Evolutionary conservation across 2,113 vertebrate species (phyloP), one percentile per base, ranked within the genome.

Genomic region (Zosterops hypoxanthus): DNA sequence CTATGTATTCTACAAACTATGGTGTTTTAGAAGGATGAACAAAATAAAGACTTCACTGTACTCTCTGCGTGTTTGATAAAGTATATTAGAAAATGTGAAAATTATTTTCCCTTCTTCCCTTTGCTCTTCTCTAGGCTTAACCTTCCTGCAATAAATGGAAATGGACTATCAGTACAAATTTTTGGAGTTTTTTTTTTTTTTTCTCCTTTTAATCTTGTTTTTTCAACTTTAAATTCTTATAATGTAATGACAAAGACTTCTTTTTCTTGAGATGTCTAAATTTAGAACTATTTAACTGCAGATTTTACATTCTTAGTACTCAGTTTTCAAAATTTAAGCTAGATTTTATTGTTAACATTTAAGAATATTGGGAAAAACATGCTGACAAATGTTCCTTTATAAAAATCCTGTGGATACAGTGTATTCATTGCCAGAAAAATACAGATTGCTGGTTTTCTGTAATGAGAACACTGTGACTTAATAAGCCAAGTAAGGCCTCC

Each of bases 391-490:
- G 34, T 72, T 94, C 41, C 57, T 95, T 96, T 93, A 69, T 84
- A 71, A 82, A 95, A 92, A 42, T 47, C 55, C 41, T 82, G 36
- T 83, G 33, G 70, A 89, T 86, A 31, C 41, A 91, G 49, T 86
- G 46, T 59, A 91, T 42, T 63, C 56, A 96, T 96, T 95, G 69
- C 93, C 91, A 94, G 83, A 94, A 96, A 97, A 97, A 95, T 92
- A 83, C 15, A 93, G 71, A 52, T 73, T 71, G 20, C 73, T 95
- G 94, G 23, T 92, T 96, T 96, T 95, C 70, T 49, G 47, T n/a
- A 91, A 96, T 73, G 81, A 94, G 94, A 97, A 94, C 86, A 68
- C 44, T 90, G 93, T 96, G 93, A 95, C 36, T 92, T 97, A 96
- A 95, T 94, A 88, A 97, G 64, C 60, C 92, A 94, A 93, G 69